Percentiles rank a stretch among this genome's conserved stretches.
Evolutionary conservation across 2,113 vertebrate species (phyloP).

Genomic region (Oryzias melastigma): DNA sequence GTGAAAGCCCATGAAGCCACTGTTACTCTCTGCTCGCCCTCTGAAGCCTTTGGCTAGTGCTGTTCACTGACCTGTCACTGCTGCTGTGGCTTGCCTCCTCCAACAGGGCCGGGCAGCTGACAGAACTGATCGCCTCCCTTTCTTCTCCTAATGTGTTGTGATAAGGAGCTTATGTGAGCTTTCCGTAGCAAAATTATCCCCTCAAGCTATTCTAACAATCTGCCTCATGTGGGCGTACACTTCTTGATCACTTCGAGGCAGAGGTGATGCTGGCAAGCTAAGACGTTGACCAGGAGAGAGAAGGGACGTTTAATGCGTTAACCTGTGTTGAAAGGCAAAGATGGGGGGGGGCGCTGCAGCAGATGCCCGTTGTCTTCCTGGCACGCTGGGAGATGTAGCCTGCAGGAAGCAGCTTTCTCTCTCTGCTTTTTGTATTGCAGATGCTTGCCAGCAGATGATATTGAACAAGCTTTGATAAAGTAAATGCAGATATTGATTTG

Average conservation of each 20-base stretch:
- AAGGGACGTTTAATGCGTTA: conserved; percentile 21
- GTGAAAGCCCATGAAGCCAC: background rate
- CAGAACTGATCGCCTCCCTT: conserved; percentile 82
- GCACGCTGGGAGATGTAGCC: conserved; percentile 26
- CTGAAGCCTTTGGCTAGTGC: conserved; percentile 67
- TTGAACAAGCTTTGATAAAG: conserved; percentile 24
- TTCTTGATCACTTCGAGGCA: conserved; percentile 25
- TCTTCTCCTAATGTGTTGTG: conserved; percentile 86
- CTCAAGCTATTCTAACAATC: conserved; percentile 78
- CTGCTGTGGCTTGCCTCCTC: conserved; percentile 72
- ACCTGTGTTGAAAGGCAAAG: conserved; percentile 39
- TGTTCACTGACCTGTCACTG: conserved; percentile 83
- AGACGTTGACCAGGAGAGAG: conserved; percentile 33
- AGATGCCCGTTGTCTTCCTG: conserved; percentile 33
- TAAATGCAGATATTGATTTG: conserved; percentile 33
- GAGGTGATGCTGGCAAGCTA: conserved; percentile 39
- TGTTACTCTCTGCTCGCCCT: conserved; percentile 21
- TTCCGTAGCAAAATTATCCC: conserved; percentile 81
- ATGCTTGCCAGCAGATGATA: conserved; percentile 19
- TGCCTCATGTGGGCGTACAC: conserved; percentile 69
- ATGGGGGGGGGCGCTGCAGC: conserved; percentile 27
- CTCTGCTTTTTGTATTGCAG: conserved; percentile 19
- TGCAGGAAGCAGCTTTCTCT: conserved; percentile 23
- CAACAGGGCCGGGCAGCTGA: conserved; percentile 82
- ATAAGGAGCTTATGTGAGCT: conserved; percentile 92